Evolutionary conservation across 1,140 invertebrate species (phyloP).

Genomic region (Drosophila repleta): DNA sequence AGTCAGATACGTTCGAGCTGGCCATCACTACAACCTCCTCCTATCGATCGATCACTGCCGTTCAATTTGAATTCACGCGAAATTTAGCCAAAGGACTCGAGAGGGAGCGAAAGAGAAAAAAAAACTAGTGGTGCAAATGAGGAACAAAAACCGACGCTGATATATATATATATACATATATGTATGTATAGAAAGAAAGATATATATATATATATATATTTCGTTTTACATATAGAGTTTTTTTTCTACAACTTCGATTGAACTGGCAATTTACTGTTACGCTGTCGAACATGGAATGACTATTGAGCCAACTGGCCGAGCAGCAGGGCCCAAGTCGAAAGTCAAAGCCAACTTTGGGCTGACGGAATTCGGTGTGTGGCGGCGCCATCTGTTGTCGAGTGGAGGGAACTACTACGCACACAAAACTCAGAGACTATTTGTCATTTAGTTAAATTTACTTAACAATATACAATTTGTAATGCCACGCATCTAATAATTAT

Average conservation of each 20-base stretch:
- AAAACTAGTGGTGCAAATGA: not conserved
- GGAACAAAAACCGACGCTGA: not conserved
- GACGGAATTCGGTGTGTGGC: not conserved
- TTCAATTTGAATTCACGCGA: conserved; percentile 27
- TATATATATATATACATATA: not conserved
- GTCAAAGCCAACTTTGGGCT: not conserved
- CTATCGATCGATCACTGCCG: not conserved
- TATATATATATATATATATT: conserved; percentile 5
- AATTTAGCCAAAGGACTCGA: conserved; percentile 28
- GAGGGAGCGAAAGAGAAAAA: too few relatives aligned
- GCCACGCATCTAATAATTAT: conserved; percentile 32
- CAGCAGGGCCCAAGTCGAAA: not conserved
- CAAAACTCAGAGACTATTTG: too few relatives aligned
- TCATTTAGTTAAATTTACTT: not conserved
- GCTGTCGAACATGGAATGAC: conserved; percentile 23
- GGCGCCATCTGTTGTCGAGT: conserved; percentile 10
- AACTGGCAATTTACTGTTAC: conserved; percentile 47
- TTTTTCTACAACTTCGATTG: conserved; percentile 2
- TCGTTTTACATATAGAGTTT: not conserved
- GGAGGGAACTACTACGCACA: too few relatives aligned
- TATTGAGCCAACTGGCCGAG: not conserved
- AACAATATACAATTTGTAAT: conserved; percentile 17
- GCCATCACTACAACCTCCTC: conserved; percentile 37
- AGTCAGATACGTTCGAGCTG: conserved; percentile 67
- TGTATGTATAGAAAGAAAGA: conserved; percentile 10